These are phyloP conservation scores for Spheniscus humboldti DNA, from an alignment of 2,797 vertebrate genomes.

Conservation along the genomic window DNA sequence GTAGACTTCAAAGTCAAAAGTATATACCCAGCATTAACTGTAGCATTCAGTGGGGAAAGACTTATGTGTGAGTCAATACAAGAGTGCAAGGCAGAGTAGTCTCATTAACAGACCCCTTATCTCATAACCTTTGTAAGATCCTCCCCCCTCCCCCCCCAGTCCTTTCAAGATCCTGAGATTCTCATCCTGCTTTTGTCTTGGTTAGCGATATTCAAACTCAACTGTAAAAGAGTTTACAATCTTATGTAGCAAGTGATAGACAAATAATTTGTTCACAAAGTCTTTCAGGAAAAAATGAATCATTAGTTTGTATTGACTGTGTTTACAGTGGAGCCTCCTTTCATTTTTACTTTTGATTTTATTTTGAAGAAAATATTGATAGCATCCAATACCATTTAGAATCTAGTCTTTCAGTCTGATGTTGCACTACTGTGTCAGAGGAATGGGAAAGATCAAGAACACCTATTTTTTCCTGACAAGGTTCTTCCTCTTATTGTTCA, in stretches of 20 bases:
- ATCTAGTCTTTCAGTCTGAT: background rate
- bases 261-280: background rate
- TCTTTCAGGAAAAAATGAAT: background rate
- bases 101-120: background rate
- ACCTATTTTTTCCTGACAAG: background rate
- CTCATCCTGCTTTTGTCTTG: background rate
- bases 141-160: rapidly evolving
- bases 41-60: background rate
- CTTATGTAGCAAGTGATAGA: background rate
- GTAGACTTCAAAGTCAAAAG: background rate
- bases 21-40: background rate
- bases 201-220: background rate
- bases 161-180: background rate
- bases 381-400: background rate
- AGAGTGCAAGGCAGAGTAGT: background rate
- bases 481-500: background rate
- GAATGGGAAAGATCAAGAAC: background rate
- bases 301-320: background rate
- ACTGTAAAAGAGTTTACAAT: background rate
- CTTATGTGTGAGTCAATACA: background rate
- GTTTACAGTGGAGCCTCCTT: background rate
- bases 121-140: background rate
- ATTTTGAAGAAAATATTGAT: background rate
- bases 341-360: background rate
- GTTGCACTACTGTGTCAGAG: background rate